phyloP scores from a whole-genome alignment of 1,140 invertebrate genomes.

The Drosophila athabasca region DNA sequence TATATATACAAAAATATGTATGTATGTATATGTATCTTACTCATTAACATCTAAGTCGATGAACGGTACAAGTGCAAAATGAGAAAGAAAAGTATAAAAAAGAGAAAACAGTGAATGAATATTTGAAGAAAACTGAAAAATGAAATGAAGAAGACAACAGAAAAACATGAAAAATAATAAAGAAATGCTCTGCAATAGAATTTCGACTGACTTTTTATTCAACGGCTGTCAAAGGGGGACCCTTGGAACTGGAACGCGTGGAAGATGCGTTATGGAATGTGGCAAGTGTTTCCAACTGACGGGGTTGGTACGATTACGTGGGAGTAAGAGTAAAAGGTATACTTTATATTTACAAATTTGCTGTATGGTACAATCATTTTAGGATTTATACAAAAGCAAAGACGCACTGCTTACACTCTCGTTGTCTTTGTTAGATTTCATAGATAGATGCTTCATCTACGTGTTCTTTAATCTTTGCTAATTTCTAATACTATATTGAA shows the following conservation, averaged over 20 bases:
- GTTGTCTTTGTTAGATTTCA: too few species aligned
- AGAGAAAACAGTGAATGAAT: slow-evolving; percentile 26
- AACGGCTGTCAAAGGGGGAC: too few species aligned
- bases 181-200: slow-evolving; percentile 82
- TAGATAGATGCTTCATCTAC: too few species aligned
- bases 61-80: slow-evolving; percentile 79
- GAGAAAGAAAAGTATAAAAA: slow-evolving; percentile 42
- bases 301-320: too few species aligned
- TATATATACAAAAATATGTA: slow-evolving; percentile 27
- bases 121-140: slow-evolving; percentile 38
- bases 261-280: too few species aligned
- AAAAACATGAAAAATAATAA: slow-evolving; percentile 75
- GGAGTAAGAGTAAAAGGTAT: too few species aligned
- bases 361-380: too few species aligned
- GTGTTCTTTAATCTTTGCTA: background rate
- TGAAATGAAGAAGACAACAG: slow-evolving; percentile 48
- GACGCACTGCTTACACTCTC: background rate
- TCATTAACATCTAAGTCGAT: slow-evolving; percentile 76
- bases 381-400: too few species aligned
- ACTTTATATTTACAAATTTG: too few species aligned
- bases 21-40: slow-evolving; percentile 61
- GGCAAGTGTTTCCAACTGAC: too few species aligned
- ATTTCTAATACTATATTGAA: slow-evolving; percentile 34
- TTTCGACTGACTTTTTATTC: slow-evolving; percentile 9
- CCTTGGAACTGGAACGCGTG: background rate